A percentile compares a stretch with the other conserved stretches of the same genome.
phyloP scores from a whole-genome alignment of 2,888 invertebrate genomes.

The Acleris holmiana region DNA sequence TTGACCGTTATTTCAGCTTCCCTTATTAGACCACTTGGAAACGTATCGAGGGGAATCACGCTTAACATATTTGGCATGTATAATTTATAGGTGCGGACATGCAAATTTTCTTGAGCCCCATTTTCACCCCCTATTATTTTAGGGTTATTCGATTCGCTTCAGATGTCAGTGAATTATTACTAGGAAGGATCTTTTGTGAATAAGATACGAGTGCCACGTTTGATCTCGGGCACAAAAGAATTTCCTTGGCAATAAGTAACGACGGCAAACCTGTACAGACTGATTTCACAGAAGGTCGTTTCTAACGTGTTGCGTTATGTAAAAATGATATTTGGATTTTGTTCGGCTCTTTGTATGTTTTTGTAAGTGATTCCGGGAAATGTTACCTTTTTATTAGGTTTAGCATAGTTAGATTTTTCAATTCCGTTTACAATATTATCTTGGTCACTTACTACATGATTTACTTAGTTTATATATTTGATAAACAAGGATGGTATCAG shows the following conservation, averaged over 20 bases:
- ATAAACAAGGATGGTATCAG: too few species aligned
- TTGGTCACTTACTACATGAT: too few species aligned
- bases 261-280: constrained; percentile 43
- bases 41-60: constrained; percentile 59
- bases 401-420: too few species aligned
- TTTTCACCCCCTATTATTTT: constrained; percentile 55
- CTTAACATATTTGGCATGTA: constrained; percentile 66
- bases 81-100: constrained; percentile 67
- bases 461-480: too few species aligned
- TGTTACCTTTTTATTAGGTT: constrained; percentile 10
- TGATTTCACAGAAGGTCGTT: constrained; percentile 33
- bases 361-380: constrained; percentile 5
- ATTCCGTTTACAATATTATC: too few species aligned
- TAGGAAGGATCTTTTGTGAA: constrained; percentile 60
- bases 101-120: constrained; percentile 58
- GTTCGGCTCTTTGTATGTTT: constrained; percentile 3
- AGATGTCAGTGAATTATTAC: constrained; percentile 58
- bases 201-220: constrained; percentile 60
- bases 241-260: constrained; percentile 54
- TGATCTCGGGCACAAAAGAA: constrained; percentile 59
- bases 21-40: constrained; percentile 62
- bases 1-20: constrained; percentile 61
- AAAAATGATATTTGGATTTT: constrained; percentile 13
- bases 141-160: constrained; percentile 53
- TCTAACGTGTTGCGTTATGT: constrained; percentile 29